Percentiles rank a stretch among this genome's conserved stretches.
These are phyloP conservation scores for Archocentrus centrarchus DNA, from an alignment of 2,113 vertebrate genomes.

Conservation along the genomic window DNA sequence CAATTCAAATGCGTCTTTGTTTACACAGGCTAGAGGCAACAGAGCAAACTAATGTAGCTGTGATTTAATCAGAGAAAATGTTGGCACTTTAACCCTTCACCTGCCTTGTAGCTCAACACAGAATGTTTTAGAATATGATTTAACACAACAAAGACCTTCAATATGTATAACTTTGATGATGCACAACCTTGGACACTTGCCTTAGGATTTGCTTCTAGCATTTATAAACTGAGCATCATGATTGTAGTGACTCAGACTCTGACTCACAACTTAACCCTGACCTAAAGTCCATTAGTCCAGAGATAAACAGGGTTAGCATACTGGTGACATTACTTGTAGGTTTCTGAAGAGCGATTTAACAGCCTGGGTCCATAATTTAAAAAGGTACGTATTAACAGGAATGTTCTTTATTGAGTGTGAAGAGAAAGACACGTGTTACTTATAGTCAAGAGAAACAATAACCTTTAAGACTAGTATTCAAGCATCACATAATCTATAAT, in stretches of 20 bases:
- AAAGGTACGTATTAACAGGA: background rate
- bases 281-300: slow-evolving; percentile 38
- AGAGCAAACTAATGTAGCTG: background rate
- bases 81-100: slow-evolving; percentile 4
- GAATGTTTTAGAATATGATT: background rate
- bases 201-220: background rate
- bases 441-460: background rate
- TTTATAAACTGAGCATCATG: background rate
- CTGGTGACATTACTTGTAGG: background rate
- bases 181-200: background rate
- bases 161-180: background rate
- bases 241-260: slow-evolving; percentile 42
- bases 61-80: slow-evolving; percentile 35
- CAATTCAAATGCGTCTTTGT: slow-evolving; percentile 16
- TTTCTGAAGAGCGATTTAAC: slow-evolving; percentile 10
- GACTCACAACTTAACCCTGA: slow-evolving; percentile 35
- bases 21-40: slow-evolving; percentile 19
- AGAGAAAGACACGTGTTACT: too few relatives aligned
- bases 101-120: background rate
- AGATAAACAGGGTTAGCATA: background rate
- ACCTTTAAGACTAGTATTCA: background rate
- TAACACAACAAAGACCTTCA: background rate
- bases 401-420: too few relatives aligned
- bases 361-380: background rate
- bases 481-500: background rate